Evolutionary conservation across 1,140 invertebrate genomes (phyloP), one percentile per base, ranked within the genome.

Genomic region (Cotesia glomerata): DNA sequence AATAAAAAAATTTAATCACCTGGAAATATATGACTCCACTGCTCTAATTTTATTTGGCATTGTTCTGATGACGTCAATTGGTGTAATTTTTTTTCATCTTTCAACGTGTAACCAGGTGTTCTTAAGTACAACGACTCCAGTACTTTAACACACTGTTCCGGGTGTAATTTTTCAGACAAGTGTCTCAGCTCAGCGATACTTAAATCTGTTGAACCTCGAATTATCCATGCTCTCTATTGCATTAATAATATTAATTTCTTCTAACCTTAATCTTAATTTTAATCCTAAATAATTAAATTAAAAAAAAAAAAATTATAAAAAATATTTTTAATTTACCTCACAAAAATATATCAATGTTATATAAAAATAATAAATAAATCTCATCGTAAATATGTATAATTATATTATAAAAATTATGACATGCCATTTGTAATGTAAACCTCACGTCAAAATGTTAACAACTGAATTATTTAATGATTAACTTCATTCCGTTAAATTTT

Each of bases 1-100:
- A 14, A 49, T 7, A 9, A 14, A 32, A 39, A 59, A 51, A 49
- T 3, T 32, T 26, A 34, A 39, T 51, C 49, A 77, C 75, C 73
- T 75, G 73, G 73, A 35, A 68, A 73, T 39, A 45, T 68, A 9
- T 36, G 63, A 71, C 68, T 77, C 75, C 73, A 77, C 7, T 74
- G 67, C 9, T 59, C 51, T 9, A 77, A 67, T 67, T 77, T 73
- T 9, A 61, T n/a, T 13, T 36, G 36, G 64, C 75, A 77, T 54
- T 73, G 64, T 3, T 75, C 62, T 13, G 36, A 26, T 45, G 56
- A 73, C 11, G 63, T 64, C 49, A 62, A n/a, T 51, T 36, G 54
- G 32, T 16, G 18, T 11, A 16, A 18, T 26, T 69, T 62, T 39
- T 74, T 51, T 11, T 69, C 73, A 9, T 71, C 59, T 14, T 34